Evolutionary conservation across 2,113 vertebrate genomes (phyloP).

Genomic region (Chaetura pelagica): DNA sequence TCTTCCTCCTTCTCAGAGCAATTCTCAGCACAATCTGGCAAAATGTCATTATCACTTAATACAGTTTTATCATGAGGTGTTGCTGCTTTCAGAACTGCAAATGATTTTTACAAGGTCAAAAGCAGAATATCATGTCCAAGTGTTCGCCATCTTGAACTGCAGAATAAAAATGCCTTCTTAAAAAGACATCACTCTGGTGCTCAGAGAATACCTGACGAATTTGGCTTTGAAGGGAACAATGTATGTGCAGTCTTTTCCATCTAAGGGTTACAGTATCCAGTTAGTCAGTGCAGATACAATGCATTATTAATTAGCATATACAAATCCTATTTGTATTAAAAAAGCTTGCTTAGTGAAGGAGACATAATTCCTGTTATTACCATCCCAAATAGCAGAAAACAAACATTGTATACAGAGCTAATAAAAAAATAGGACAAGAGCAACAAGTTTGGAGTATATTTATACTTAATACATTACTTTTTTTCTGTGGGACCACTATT

Average conservation of each 20-base stretch:
- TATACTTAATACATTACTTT: not conserved
- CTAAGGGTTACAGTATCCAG: not conserved
- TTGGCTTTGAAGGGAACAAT: not conserved
- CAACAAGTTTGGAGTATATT: not conserved
- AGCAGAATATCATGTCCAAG: not conserved
- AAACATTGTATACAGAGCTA: slow-evolving; percentile 11
- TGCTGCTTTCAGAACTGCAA: slow-evolving; percentile 38
- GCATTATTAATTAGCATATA: slow-evolving; percentile 63
- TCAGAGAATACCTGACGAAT: not conserved
- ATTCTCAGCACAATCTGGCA: slow-evolving; percentile 42
- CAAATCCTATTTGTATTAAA: slow-evolving; percentile 65
- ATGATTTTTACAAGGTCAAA: slow-evolving; percentile 49
- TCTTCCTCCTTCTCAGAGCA: slow-evolving; percentile 38
- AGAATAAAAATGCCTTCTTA: not conserved
- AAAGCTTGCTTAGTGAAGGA: slow-evolving; percentile 51
- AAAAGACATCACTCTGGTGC: not conserved
- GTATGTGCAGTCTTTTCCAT: not conserved
- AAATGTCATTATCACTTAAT: slow-evolving; percentile 47
- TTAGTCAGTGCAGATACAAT: not conserved
- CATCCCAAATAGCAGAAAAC: slow-evolving; percentile 24
- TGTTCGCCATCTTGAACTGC: not conserved
- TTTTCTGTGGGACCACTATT: not conserved
- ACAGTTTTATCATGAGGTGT: not conserved
- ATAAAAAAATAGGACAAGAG: not conserved
- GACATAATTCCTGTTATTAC: slow-evolving; percentile 53